These are phyloP conservation scores for Eupithecia tripunctaria DNA, from an alignment of 2,888 invertebrate genomes.

Conservation along the genomic window DNA sequence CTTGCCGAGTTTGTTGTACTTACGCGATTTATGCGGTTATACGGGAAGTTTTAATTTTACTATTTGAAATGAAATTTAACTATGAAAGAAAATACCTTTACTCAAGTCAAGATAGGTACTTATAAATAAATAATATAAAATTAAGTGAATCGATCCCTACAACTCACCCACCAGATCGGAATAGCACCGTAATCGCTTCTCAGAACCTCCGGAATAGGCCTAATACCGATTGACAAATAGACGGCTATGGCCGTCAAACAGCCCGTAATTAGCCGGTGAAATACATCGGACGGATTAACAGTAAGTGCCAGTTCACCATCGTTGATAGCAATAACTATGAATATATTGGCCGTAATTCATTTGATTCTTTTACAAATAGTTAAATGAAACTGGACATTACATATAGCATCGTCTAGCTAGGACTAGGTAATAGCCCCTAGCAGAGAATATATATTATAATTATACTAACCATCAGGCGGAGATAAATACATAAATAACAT, in stretches of 20 bases:
- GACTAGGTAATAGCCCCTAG: too few relatives aligned
- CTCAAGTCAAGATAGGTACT: background rate
- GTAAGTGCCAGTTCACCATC: constrained; percentile 1
- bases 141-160: background rate
- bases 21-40: background rate
- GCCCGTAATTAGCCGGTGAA: constrained; percentile 25
- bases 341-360: background rate
- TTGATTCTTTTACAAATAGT: background rate
- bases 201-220: constrained; percentile 44
- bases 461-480: too few relatives aligned
- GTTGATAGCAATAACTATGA: constrained; percentile 3
- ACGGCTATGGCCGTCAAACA: constrained; percentile 20
- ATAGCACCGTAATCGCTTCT: constrained; percentile 43
- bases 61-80: background rate
- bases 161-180: constrained; percentile 25
- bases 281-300: constrained; percentile 13
- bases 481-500: too few relatives aligned
- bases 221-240: constrained; percentile 52
- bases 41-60: background rate
- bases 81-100: background rate
- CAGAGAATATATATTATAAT: too few relatives aligned
- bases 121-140: background rate
- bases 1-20: background rate
- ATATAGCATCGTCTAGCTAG: background rate
- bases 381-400: background rate